These are phyloP conservation scores for Nycteola revayana DNA, from an alignment of 2,888 invertebrate species.

Conservation along the genomic window DNA sequence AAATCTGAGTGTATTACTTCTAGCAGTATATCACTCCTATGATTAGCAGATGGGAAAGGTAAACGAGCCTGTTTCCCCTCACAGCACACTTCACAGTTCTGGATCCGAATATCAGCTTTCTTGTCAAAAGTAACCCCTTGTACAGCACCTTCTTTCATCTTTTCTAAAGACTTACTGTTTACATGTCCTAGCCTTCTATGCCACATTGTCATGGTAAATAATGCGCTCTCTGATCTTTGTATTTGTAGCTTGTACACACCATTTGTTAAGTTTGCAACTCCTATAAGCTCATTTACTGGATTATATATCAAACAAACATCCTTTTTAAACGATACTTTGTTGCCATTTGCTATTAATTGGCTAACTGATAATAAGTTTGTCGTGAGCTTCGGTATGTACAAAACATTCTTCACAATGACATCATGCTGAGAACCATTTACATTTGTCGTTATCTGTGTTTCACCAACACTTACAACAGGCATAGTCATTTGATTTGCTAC, in stretches of 20 bases:
- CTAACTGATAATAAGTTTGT: constrained; percentile 25
- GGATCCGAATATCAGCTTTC: constrained; percentile 5
- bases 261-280: background rate
- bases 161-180: background rate
- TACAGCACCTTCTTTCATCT: constrained; percentile 5
- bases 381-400: constrained; percentile 16
- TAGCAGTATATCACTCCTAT: constrained; percentile 5
- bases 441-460: constrained; percentile 3
- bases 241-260: constrained; percentile 4
- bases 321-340: constrained; percentile 10
- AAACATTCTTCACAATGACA: constrained; percentile 9
- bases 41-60: constrained; percentile 13
- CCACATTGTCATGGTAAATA: background rate
- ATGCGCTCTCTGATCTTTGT: background rate
- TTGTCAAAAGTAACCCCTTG: constrained; percentile 1
- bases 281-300: constrained; percentile 2
- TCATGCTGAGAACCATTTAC: constrained; percentile 7
- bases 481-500: constrained; percentile 1
- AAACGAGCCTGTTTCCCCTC: constrained; percentile 22
- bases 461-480: constrained; percentile 1
- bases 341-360: constrained; percentile 10
- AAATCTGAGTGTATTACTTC: constrained; percentile 14
- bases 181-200: constrained; percentile 4
- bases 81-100: constrained; percentile 1
- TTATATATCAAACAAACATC: constrained; percentile 15